phyloP scores from a whole-genome alignment of 1,140 invertebrate genomes.

The Sinella curviseta region DNA sequence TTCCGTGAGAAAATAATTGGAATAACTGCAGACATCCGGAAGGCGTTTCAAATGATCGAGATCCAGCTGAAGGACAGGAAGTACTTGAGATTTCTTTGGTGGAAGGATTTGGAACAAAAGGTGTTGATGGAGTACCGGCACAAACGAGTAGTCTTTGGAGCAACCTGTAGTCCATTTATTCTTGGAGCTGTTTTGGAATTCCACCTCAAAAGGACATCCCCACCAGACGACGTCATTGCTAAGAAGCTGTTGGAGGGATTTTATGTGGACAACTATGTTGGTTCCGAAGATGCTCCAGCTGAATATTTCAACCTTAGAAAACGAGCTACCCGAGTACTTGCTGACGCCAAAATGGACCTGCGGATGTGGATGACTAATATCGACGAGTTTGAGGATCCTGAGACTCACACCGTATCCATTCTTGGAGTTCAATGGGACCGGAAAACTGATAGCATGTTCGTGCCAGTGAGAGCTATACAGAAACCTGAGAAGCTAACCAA shows the following conservation, averaged over 20 bases:
- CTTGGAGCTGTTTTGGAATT: not conserved
- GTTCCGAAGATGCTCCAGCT: conserved; percentile 40
- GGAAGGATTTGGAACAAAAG: not conserved
- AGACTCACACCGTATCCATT: conserved; percentile 21
- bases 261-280: conserved; percentile 49
- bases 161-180: not conserved
- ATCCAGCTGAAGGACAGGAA: too few species aligned
- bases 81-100: not conserved
- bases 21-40: too few species aligned
- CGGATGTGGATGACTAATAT: conserved; percentile 48
- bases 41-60: too few species aligned
- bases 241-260: not conserved
- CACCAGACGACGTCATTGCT: not conserved
- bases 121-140: not conserved
- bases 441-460: conserved; percentile 36
- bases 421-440: conserved; percentile 48
- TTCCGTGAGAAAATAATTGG: conserved; percentile 27
- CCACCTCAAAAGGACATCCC: not conserved
- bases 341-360: conserved; percentile 48
- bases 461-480: not conserved
- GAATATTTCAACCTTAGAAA: conserved; percentile 41
- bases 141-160: not conserved
- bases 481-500: not conserved
- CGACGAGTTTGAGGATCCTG: not conserved
- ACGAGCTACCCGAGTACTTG: conserved; percentile 40